A percentile compares a stretch with the other conserved stretches of the same genome.
Evolutionary conservation across 2,797 vertebrate genomes (phyloP).

Genomic region (Myripristis jacobus): DNA sequence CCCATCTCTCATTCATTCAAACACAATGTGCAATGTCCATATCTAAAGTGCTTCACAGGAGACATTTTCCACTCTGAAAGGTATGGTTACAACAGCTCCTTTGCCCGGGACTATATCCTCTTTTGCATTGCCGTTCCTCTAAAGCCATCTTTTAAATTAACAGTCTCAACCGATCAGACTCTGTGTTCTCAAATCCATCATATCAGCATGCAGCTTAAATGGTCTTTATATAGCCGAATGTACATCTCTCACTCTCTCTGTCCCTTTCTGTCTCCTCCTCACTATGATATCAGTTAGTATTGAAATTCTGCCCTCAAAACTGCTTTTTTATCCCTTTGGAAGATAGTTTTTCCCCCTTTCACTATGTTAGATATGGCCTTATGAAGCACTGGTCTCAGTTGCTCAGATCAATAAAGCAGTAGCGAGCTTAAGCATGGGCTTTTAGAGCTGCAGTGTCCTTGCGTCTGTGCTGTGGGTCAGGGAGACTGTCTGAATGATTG

Average conservation of each 20-base stretch:
- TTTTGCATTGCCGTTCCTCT: conserved; percentile 36
- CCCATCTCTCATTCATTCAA: conserved; percentile 34
- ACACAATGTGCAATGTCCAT: not conserved
- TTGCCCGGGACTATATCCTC: conserved; percentile 1
- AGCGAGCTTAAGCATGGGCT: conserved; percentile 48
- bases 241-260: not conserved
- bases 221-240: conserved; percentile 36
- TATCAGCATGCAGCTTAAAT: conserved; percentile 40
- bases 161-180: conserved; percentile 28
- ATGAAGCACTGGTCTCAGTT: conserved; percentile 50
- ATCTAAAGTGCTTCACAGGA: conserved; percentile 16
- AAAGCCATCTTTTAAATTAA: conserved; percentile 30
- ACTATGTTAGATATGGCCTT: conserved; percentile 42
- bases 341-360: conserved; percentile 32
- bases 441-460: conserved; percentile 58
- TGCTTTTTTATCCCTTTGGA: conserved; percentile 42
- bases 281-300: conserved; percentile 46
- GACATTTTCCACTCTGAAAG: conserved; percentile 21
- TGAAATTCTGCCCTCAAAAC: conserved; percentile 46
- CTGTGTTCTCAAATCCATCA: conserved; percentile 30
- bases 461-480: conserved; percentile 48
- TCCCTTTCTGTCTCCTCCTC: not conserved
- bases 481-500: conserved; percentile 11
- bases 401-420: conserved; percentile 65
- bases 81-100: conserved; percentile 19